A percentile compares a stretch with the other conserved stretches of the same genome.
These are phyloP conservation scores for Acanthaster planci DNA, from an alignment of 35 echinoderm and acorn worm species.

Conservation along the genomic window DNA sequence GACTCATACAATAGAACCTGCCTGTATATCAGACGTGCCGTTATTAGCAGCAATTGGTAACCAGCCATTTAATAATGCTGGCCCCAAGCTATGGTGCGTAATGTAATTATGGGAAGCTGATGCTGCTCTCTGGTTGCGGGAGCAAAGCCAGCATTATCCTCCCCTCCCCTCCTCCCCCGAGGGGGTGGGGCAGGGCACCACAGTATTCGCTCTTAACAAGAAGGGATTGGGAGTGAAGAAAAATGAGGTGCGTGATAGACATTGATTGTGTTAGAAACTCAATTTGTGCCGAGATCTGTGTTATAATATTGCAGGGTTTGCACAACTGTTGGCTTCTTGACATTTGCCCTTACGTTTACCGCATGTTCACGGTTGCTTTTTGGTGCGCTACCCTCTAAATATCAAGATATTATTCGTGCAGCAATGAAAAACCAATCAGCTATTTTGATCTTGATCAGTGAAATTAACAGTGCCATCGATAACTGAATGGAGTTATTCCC, in stretches of 20 bases:
- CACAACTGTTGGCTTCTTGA: too few relatives aligned
- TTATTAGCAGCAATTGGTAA: conserved; percentile 5
- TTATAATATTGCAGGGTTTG: too few relatives aligned
- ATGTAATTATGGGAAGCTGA: conserved; percentile 11
- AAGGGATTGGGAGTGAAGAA: background rate
- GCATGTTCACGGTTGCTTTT: too few relatives aligned
- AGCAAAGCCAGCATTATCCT: background rate
- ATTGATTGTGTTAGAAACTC: background rate
- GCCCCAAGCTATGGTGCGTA: conserved; percentile 21
- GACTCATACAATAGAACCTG: background rate
- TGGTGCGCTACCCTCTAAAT: too few relatives aligned
- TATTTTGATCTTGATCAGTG: too few relatives aligned
- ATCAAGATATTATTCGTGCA: too few relatives aligned
- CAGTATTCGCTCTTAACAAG: background rate
- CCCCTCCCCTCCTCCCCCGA: background rate
- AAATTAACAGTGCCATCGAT: too few relatives aligned
- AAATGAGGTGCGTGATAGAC: background rate
- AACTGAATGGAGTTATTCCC: too few relatives aligned
- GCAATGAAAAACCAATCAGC: too few relatives aligned
- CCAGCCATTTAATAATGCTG: conserved; percentile 11
- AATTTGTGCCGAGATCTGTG: too few relatives aligned
- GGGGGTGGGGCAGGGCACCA: background rate
- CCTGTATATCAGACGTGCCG: background rate
- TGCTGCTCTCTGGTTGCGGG: background rate
- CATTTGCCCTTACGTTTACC: too few relatives aligned